These are phyloP conservation scores for Pseudopodoces humilis DNA, from an alignment of 2,113 vertebrate genomes.

Conservation along the genomic window DNA sequence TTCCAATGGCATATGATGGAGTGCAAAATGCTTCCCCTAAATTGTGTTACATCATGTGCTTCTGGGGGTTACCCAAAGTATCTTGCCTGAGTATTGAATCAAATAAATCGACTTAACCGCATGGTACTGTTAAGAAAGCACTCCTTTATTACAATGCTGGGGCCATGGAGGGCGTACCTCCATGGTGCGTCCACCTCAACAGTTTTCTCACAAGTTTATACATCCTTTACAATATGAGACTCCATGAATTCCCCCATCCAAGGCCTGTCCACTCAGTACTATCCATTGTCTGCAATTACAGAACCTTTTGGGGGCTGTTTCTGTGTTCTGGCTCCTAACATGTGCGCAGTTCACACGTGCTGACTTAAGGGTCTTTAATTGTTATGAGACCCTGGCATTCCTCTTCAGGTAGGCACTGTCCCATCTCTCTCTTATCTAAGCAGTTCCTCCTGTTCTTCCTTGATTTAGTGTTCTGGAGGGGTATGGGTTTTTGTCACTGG, in stretches of 20 bases:
- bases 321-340: rapidly evolving
- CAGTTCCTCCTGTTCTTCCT: neutral
- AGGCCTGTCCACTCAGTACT: neutral
- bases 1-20: neutral
- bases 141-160: rapidly evolving
- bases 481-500: neutral
- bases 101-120: rapidly evolving
- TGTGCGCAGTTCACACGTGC: rapidly evolving
- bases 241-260: neutral
- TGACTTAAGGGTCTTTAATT: neutral
- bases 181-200: neutral
- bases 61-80: neutral
- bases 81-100: neutral
- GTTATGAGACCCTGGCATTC: neutral
- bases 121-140: neutral
- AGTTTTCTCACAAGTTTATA: neutral
- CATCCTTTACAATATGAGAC: neutral
- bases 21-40: neutral
- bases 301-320: neutral
- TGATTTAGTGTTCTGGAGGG: neutral
- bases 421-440: neutral
- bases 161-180: rapidly evolving
- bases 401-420: neutral
- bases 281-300: neutral
- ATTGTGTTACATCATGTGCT: neutral